Evolutionary conservation across 2,113 vertebrate species (phyloP), one percentile per base, ranked within the genome.

Genomic region (Emberiza fucata): DNA sequence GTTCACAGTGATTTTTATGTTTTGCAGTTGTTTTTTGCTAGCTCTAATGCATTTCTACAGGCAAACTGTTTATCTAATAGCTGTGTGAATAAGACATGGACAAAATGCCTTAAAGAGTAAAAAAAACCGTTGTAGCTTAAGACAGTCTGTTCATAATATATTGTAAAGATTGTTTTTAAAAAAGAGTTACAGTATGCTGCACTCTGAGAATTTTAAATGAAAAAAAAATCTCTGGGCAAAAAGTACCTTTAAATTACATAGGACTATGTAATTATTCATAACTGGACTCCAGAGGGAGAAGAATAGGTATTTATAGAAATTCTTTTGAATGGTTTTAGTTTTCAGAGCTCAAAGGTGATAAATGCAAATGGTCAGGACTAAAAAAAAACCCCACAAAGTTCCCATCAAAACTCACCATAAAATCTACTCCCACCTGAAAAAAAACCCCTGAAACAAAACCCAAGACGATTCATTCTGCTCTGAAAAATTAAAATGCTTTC

Each of bases 21-120:
- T 86, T 64, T 86, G 47, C 29, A 48, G 54, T 50, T 83, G 27
- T 16, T 95, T 95, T 94, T 86, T 95, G 92, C 76, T 87, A 86
- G 33, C 22, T 91, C 5, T 48, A 29, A 68, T 56, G 50, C 11
- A 16, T 64, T 71, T 40, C 72, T 68, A 15, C 37, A 90, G 76
- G 51, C 29, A 61, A 42, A 28, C 56, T 37, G 3, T 42, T 90
- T 22, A 20, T 72, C 66, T 54, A 12, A 42, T 20, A 78, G 47
- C 37, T 9, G 29, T 45, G 39, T 86, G 59, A 86, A 24, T 54
- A 44, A 71, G 47, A 81, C 57, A 68, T 25, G 28, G 90, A 80
- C 29, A 82, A 82, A 92, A 57, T 45, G 27, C 54, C 39, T 70
- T 18, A 68, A 82, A 51, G 19, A 20, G 44, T 2, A 6, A 50